These are phyloP conservation scores for Solenopsis fugax DNA, from an alignment of 1,140 invertebrate genomes.

Conservation along the genomic window DNA sequence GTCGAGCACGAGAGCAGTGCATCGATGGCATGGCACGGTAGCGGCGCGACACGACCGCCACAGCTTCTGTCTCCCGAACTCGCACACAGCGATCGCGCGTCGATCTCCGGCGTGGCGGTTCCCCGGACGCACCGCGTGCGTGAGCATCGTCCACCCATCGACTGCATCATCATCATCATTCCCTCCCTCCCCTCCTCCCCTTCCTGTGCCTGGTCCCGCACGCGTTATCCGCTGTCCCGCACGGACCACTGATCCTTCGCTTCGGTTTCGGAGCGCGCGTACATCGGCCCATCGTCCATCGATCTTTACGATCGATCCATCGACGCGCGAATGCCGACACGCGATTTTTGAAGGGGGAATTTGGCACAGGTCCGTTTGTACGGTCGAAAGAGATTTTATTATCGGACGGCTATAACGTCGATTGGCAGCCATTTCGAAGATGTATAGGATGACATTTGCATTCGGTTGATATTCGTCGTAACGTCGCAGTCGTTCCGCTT, in stretches of 20 bases:
- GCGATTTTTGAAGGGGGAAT: conserved; percentile 26
- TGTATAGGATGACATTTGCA: conserved; percentile 7
- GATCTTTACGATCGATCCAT: conserved; percentile 48
- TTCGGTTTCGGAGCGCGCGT: conserved; percentile 44
- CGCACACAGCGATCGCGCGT: conserved; percentile 24
- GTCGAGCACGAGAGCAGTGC: conserved; percentile 42
- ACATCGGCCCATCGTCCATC: conserved; percentile 9
- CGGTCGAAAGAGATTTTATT: conserved; percentile 37
- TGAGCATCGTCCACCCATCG: conserved; percentile 71
- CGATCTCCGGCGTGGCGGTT: too few relatives aligned
- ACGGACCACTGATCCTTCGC: conserved; percentile 71
- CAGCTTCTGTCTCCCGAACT: conserved; percentile 22
- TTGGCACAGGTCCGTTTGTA: neutral
- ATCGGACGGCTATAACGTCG: conserved; percentile 17
- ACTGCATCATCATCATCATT: conserved; percentile 61
- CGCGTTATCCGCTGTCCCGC: conserved; percentile 46
- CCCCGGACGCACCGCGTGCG: conserved; percentile 77
- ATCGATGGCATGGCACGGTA: conserved; percentile 49
- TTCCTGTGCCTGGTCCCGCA: neutral
- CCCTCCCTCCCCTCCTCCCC: neutral
- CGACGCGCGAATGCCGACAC: neutral
- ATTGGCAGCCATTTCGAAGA: conserved; percentile 42
- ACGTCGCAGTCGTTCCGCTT: neutral
- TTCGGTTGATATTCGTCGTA: neutral
- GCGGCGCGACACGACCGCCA: conserved; percentile 59